These are phyloP conservation scores for Natrix natrix DNA, from an alignment of 2,797 vertebrate genomes.

Conservation along the genomic window DNA sequence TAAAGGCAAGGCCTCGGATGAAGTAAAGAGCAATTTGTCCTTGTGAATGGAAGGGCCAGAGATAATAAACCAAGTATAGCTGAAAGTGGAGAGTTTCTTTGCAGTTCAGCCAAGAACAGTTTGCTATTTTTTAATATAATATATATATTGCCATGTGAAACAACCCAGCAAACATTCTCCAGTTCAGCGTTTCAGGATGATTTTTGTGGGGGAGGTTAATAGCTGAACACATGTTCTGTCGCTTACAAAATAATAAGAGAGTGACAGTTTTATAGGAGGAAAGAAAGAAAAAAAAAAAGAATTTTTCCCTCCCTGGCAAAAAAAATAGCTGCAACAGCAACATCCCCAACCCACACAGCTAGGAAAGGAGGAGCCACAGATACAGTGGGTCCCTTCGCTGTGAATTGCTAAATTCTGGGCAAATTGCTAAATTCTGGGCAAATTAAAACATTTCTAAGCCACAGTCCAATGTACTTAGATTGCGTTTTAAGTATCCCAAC, in stretches of 20 bases:
- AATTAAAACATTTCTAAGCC: neutral
- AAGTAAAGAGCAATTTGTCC: neutral
- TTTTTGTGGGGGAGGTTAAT: conserved; percentile 43
- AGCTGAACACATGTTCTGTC: conserved; percentile 38
- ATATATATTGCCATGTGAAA: neutral
- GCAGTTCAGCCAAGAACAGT: neutral
- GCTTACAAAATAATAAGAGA: conserved; percentile 50
- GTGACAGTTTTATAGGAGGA: conserved; percentile 55
- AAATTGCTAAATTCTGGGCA: neutral
- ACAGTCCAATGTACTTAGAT: neutral
- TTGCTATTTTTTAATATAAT: neutral
- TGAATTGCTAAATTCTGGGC: neutral
- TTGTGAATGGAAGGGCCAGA: neutral
- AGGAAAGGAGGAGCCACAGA: neutral
- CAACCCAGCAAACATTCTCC: neutral
- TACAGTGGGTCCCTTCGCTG: neutral
- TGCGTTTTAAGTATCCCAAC: neutral
- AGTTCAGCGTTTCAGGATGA: conserved; percentile 31
- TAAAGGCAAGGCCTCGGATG: neutral
- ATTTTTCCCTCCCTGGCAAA: neutral
- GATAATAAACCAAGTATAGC: neutral
- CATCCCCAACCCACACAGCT: conserved; percentile 22
- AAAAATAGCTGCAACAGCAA: neutral
- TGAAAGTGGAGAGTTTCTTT: neutral
- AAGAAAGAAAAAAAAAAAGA: conserved; percentile 32